Conservation (phyloP, 2,797 vertebrate genomes). For the Thalassophryne amazonica region DNA sequence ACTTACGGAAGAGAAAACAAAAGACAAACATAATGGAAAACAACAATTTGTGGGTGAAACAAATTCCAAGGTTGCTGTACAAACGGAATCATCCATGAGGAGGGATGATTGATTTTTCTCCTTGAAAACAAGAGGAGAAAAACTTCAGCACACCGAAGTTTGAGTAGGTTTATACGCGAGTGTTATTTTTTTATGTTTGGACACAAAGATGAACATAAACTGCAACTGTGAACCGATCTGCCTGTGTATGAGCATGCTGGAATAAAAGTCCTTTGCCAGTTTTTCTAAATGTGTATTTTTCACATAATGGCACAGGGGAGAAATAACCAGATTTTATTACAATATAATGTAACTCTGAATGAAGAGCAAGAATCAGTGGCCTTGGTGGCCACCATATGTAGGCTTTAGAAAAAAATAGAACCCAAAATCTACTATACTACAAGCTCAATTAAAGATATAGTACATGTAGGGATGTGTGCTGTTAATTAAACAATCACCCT, state of each 20-base stretch:
- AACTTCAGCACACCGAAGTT: background rate
- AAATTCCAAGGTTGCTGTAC: conserved; percentile 39
- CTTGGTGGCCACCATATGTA: too few species aligned
- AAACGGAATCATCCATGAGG: conserved; percentile 8
- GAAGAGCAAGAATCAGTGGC: too few species aligned
- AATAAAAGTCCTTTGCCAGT: too few species aligned
- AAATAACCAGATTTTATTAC: too few species aligned
- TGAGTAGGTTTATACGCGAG: background rate
- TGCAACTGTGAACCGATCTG: background rate
- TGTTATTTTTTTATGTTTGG: background rate
- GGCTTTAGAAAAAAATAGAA: too few species aligned
- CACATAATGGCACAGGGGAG: too few species aligned
- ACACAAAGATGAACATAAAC: background rate
- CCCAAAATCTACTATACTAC: too few species aligned
- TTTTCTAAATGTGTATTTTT: too few species aligned
- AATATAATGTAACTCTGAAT: too few species aligned
- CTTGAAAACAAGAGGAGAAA: background rate
- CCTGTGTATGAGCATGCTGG: background rate
- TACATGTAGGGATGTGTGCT: too few species aligned
- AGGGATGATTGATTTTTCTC: conserved; percentile 30
- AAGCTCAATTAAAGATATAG: too few species aligned
- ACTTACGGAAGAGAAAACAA: background rate
- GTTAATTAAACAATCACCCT: too few species aligned
- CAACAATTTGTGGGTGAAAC: conserved; percentile 13
- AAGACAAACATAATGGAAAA: conserved; percentile 23